Evolutionary conservation across 2,113 vertebrate genomes (phyloP), one percentile per base, ranked within the genome.

Genomic region (Noctilio leporinus): DNA sequence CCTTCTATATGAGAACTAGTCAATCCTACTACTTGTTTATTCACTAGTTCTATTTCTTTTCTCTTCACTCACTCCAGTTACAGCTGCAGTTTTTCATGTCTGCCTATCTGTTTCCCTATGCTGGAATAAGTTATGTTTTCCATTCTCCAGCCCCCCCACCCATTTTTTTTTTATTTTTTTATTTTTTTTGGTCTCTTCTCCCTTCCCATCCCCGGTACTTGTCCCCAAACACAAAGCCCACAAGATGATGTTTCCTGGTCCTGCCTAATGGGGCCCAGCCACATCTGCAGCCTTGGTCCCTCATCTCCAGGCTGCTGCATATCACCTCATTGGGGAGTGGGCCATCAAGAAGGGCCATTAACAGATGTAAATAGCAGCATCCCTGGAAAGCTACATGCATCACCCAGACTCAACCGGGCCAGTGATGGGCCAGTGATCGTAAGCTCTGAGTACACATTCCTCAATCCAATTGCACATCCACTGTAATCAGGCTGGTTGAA

Each of bases 401-500:
- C 98, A 98, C 98, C 98, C 97, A 92, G 97, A 97, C 97, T 92
- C 97, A 45, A 94, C 97, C 70, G 26, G 96, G 98, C 97, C 98
- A 97, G 89, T 98, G 98, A 98, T 98, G 26, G 96, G 98, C 97
- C 98, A 97, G 89, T 98, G 98, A 98, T 98, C 98, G 98, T 98
- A 98, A 98, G 98, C 98, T 98, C 98, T 97, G 98, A 98, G 98
- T 97, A 98, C 98, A 98, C 98, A 98, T 98, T 97, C 97, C 97
- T 98, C 98, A 98, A 98, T 97, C 98, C 97, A 76, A 98, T 97
- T 98, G 98, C 98, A 98, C 97, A 98, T 96, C 97, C 97, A 95
- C 97, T 97, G 96, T 98, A 98, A 98, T 98, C 98, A 98, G 96
- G 92, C 94, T 96, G 96, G 97, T 81, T 95, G 98, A 97, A 96